Evolutionary conservation across 1,140 invertebrate species (phyloP).

Genomic region (Brachionus calyciflorus): DNA sequence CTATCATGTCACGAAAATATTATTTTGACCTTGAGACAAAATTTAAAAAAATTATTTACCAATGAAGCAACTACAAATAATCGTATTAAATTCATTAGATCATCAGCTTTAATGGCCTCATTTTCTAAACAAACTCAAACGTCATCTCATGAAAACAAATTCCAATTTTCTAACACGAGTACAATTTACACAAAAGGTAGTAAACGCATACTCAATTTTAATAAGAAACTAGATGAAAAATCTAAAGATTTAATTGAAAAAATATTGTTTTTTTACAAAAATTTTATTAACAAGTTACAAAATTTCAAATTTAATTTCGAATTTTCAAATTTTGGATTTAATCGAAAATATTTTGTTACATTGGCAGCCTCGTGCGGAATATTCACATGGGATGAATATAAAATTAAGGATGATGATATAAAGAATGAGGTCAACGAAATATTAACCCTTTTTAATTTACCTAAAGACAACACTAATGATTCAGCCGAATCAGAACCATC

Average conservation of each 20-base stretch:
- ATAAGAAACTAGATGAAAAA: conserved; percentile 10
- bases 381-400: conserved; percentile 43
- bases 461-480: neutral
- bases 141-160: neutral
- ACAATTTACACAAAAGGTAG: neutral
- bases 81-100: neutral
- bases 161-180: too few species aligned
- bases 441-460: neutral
- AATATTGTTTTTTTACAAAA: conserved; percentile 9
- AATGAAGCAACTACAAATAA: neutral
- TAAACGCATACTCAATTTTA: neutral
- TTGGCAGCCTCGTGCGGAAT: conserved; percentile 19
- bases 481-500: neutral
- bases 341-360: neutral
- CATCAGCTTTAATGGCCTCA: neutral
- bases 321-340: neutral
- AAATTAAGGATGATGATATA: conserved; percentile 7
- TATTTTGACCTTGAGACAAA: neutral
- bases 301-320: neutral
- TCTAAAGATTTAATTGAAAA: neutral
- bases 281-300: neutral
- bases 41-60: neutral
- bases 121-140: neutral
- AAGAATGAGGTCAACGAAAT: conserved; percentile 40
- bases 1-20: neutral